Base-by-base conservation (phyloP, 2,888 invertebrate genomes). In the Drosophila pegasa region DNA sequence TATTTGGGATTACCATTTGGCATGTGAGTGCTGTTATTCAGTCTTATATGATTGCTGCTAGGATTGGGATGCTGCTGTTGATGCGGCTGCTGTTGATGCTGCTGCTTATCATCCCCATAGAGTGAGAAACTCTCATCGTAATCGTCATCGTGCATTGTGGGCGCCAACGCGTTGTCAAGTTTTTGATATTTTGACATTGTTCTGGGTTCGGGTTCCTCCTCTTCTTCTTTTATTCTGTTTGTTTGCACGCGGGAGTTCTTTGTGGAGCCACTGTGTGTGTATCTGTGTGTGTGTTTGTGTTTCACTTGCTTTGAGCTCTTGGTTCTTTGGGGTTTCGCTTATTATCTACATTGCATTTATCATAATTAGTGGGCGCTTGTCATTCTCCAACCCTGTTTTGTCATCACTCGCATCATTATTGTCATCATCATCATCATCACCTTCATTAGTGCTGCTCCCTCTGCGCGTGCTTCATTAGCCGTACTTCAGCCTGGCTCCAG, bases 171-270 rank as follows among this genome's bases (percentile, higher is more conserved):
- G 59, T 71, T 82, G 78, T 78, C 78, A 58, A 90, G 83, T 60
- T 79, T 83, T 35, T 88, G 87, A 82, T 90, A 90, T 75, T 87
- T 88, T 74, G 89, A 81, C 89, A 90, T 90, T 68, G 64, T 84
- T 67, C n/a, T n/a, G n/a, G n/a, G n/a, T n/a, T n/a, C n/a, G n/a
- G n/a, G 51, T 56, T 40, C 25, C 54, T 27, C 60, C 45, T 37
- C 27, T 66, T 50, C 45, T 40, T 9, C 31, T 45, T 7, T 10
- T 9, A 6, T 25, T 31, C 41, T 8, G 16, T 37, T 31, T 56
- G 18, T 54, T 59, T 37, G 43, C 18, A 47, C 25, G 6, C 14
- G 14, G 16, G 48, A 37, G 27, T 29, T 51, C 20, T 58, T 25
- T 54, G 37, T 58, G 48, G 61, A 25, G 41, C 41, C 40, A 66